Evolutionary conservation across 2,888 invertebrate species (phyloP).

Genomic region (Kryphioiulus occultus): DNA sequence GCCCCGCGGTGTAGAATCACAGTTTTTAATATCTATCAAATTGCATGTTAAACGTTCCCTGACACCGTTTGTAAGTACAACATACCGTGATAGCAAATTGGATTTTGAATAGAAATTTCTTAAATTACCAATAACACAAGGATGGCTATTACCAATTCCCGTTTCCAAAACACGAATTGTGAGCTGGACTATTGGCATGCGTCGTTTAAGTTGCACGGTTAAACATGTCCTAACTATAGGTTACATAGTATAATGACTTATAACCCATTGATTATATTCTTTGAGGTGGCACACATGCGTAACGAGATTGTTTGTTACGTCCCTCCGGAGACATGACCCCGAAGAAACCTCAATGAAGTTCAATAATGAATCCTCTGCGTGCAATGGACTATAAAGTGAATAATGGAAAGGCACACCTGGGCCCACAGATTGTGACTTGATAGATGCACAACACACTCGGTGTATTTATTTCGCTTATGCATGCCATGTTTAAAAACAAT

Average conservation of each 20-base stretch:
- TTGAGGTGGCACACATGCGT: conserved; percentile 36
- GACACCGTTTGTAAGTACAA: background rate
- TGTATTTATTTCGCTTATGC: background rate
- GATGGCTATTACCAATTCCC: background rate
- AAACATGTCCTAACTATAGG: background rate
- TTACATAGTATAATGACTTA: background rate
- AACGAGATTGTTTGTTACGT: conserved; percentile 1
- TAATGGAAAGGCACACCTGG: background rate
- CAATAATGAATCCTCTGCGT: background rate
- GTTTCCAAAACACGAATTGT: background rate
- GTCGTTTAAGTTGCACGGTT: background rate
- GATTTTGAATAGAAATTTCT: background rate
- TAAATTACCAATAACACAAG: background rate
- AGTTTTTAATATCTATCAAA: background rate
- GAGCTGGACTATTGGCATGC: background rate
- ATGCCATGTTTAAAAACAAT: background rate
- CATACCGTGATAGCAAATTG: background rate
- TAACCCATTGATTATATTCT: conserved; percentile 25
- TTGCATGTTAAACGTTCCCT: conserved; percentile 19
- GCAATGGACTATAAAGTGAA: conserved; percentile 11
- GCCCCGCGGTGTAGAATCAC: background rate
- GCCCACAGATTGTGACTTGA: background rate
- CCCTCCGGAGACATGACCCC: background rate
- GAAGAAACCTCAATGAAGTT: background rate
- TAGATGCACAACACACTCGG: background rate